A percentile compares a stretch with the other conserved stretches of the same genome.
Evolutionary conservation across 2,888 invertebrate genomes (phyloP).

Genomic region (Mythimna ferrago): DNA sequence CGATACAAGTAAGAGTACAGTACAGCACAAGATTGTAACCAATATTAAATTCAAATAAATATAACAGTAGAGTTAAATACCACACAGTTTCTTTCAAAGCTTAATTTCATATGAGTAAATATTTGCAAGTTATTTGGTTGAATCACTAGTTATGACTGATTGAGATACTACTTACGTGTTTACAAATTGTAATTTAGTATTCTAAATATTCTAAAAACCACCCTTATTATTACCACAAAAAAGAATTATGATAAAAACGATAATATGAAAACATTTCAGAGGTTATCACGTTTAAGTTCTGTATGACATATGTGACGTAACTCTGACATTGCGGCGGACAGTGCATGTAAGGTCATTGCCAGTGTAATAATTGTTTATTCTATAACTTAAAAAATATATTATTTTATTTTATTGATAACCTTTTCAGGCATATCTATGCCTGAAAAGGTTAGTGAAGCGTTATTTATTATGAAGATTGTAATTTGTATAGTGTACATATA

Average conservation of each 20-base stretch:
- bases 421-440: too few relatives aligned
- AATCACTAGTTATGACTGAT: slow-evolving; percentile 11
- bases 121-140: slow-evolving; percentile 15
- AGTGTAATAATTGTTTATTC: not conserved
- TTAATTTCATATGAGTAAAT: slow-evolving; percentile 37
- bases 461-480: too few relatives aligned
- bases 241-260: slow-evolving; percentile 57
- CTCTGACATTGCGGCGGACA: slow-evolving; percentile 6
- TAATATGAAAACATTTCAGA: slow-evolving; percentile 74
- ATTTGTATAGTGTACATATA: too few relatives aligned
- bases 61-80: slow-evolving; percentile 38
- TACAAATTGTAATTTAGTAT: slow-evolving; percentile 29
- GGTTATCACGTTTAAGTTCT: slow-evolving; percentile 70
- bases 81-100: slow-evolving; percentile 18
- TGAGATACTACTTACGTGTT: slow-evolving; percentile 55
- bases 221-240: slow-evolving; percentile 46
- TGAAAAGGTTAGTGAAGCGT: too few relatives aligned
- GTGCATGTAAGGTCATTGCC: slow-evolving; percentile 25
- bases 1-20: not conserved
- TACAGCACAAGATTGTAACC: not conserved
- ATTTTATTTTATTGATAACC: too few relatives aligned
- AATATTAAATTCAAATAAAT: slow-evolving; percentile 24
- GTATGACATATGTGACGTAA: slow-evolving; percentile 62
- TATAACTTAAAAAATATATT: too few relatives aligned
- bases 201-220: slow-evolving; percentile 52